A percentile compares a stretch with the other conserved stretches of the same genome.
Evolutionary conservation across 2,113 vertebrate species (phyloP).

Genomic region (Bungarus multicinctus): DNA sequence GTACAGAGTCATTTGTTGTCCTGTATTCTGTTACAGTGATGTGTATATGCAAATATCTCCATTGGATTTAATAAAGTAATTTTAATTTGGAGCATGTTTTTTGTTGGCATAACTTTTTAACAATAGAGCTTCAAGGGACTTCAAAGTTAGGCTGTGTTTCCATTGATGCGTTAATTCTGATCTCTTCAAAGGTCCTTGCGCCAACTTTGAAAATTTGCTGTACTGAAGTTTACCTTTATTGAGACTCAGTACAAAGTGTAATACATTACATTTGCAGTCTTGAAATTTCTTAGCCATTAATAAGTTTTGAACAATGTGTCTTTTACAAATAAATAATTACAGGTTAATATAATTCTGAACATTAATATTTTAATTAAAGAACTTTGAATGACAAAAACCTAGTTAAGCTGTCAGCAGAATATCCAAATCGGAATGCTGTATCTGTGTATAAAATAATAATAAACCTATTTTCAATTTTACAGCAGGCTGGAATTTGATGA

Average conservation of each 20-base stretch:
- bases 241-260: neutral
- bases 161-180: neutral
- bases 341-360: neutral
- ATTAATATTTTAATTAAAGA: constrained; percentile 24
- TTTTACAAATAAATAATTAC: neutral
- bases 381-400: neutral
- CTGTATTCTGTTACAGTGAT: neutral
- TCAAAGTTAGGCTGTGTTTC: neutral
- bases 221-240: neutral
- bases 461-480: neutral
- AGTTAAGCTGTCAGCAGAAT: neutral
- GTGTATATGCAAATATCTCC: neutral
- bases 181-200: neutral
- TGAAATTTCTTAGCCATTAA: neutral
- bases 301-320: neutral
- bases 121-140: no score
- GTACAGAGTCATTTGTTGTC: neutral
- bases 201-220: neutral
- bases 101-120: neutral
- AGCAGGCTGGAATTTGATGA: neutral
- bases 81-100: neutral
- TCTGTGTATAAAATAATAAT: neutral
- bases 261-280: neutral
- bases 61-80: neutral
- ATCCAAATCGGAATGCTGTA: neutral